phyloP scores from a whole-genome alignment of 2,797 vertebrate species.

The Smutsia gigantea region DNA sequence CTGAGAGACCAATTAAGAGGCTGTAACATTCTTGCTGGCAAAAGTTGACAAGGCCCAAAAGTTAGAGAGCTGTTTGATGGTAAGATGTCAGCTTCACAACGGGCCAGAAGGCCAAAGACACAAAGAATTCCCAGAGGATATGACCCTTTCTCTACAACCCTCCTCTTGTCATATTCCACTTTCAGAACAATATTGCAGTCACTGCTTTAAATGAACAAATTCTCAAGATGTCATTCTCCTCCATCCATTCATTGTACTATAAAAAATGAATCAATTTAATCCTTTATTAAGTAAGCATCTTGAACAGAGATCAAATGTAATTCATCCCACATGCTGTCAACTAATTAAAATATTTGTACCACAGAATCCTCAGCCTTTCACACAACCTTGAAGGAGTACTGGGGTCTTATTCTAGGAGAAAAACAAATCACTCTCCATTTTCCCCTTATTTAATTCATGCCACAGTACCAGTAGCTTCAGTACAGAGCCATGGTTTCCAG shows the following conservation, averaged over 20 bases:
- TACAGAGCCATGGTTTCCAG: background rate
- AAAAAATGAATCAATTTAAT: constrained; percentile 56
- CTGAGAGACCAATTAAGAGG: background rate
- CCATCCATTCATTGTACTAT: background rate
- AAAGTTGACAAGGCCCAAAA: background rate
- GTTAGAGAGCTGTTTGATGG: background rate
- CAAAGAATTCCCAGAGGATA: background rate
- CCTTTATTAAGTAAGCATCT: constrained; percentile 54
- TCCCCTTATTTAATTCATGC: constrained; percentile 63
- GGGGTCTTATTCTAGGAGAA: constrained; percentile 50
- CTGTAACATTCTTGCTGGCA: background rate
- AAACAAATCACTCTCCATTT: constrained; percentile 61
- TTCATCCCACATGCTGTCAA: constrained; percentile 55
- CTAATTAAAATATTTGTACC: constrained; percentile 71
- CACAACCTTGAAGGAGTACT: background rate
- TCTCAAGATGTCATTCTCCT: constrained; percentile 22
- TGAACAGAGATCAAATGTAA: constrained; percentile 62
- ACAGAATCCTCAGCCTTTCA: constrained; percentile 39
- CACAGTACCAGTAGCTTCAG: constrained; percentile 16
- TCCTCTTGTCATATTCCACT: background rate
- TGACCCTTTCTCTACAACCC: background rate
- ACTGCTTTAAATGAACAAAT: constrained; percentile 48
- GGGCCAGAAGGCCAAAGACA: background rate
- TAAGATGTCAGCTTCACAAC: background rate
- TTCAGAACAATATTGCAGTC: constrained; percentile 59